Base-by-base conservation (phyloP, 1,140 invertebrate species). In the Trachymyrmex cornetzi region DNA sequence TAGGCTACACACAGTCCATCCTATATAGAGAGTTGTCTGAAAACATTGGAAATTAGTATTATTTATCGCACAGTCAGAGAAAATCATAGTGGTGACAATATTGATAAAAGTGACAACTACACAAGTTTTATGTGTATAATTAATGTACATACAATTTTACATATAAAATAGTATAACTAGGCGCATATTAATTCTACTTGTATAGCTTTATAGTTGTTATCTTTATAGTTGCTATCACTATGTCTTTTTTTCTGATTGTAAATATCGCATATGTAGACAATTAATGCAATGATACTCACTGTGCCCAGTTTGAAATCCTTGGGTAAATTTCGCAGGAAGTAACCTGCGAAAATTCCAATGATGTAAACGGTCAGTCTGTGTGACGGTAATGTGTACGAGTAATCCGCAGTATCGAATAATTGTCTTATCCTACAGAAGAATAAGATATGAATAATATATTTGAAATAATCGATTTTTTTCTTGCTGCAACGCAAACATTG, bases 321-420 rank as follows among this genome's bases (percentile, higher is more conserved):
- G 2, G 95, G 94, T 84, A 93, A 95, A 86, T 95, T 95, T 85
- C 96, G 95, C 50, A 97, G 92, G 24, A 96, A 92, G 88, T 97
- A 97, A 0, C 97, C 97, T 87, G 97, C 92, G 5, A 95, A 94
- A 57, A 97, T 96, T 16, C 97, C 97, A 64, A 97, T 96, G 22
- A 97, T 96, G 92, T 97, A 97, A 71, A 97, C 96, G 0, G 97
- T 97, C 0, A 97, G 94, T 87, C 97, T 94, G 90, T 97, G 97
- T 2, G 96, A 96, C 12, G 97, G 97, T 59, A 97, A 91, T 75
- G 97, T 97, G 91, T 97, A 97, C 0, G 97, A 97, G 63, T 96
- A 96, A 92, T 96, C 96, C 2, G 97, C 97, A 0, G 97, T 97
- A 72, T 97, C 96, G 82, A 97, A 96, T 53, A 97, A 92, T 89